Evolutionary conservation across 2,113 vertebrate species (phyloP).

Genomic region (Corvus cornix): DNA sequence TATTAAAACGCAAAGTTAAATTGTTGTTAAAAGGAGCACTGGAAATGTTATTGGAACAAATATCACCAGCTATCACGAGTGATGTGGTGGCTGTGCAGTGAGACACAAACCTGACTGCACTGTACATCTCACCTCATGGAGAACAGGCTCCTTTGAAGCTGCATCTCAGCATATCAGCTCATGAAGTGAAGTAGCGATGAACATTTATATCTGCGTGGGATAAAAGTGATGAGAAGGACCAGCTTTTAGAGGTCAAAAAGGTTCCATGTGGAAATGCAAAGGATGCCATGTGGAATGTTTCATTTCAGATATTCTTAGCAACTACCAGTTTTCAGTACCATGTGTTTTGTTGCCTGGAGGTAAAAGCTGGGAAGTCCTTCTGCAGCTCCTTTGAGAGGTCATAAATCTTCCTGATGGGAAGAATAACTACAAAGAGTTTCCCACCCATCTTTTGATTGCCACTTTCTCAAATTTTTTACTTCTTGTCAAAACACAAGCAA

Average conservation of each 20-base stretch:
- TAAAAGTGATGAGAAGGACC: neutral
- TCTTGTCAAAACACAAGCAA: neutral
- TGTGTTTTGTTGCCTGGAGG: neutral
- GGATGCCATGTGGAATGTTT: neutral
- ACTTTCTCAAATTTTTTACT: neutral
- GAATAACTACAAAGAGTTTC: neutral
- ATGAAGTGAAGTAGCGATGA: neutral
- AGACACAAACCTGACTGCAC: neutral
- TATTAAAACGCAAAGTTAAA: slow-evolving; percentile 1
- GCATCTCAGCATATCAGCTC: accelerated
- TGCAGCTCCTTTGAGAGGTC: neutral
- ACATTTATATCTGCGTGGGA: neutral
- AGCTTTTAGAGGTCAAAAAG: neutral
- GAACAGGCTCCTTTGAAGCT: neutral
- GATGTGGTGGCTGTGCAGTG: neutral
- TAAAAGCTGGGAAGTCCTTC: neutral
- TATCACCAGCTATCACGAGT: neutral
- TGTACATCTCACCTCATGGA: neutral
- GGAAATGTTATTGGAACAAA: neutral
- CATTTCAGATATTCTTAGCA: neutral
- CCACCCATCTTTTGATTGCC: neutral
- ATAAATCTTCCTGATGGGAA: neutral
- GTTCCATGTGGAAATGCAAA: neutral
- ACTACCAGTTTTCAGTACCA: neutral
- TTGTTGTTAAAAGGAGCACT: neutral